Evolutionary conservation across 2,797 vertebrate genomes (phyloP), one percentile per base, ranked within the genome.

Genomic region (Cephalopachus bancanus): DNA sequence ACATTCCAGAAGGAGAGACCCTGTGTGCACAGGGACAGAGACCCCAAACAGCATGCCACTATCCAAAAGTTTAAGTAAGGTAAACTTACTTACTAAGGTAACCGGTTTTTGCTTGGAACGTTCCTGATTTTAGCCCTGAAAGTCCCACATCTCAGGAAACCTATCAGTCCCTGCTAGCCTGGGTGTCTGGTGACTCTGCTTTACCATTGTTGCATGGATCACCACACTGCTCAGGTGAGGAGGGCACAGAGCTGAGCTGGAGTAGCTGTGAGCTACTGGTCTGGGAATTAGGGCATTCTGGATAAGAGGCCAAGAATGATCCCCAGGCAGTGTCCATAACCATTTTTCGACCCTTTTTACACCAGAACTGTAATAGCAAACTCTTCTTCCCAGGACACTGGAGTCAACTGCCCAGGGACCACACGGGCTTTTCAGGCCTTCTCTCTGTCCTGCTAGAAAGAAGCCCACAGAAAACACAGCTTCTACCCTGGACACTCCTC

Each of bases 351-450:
- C 8, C 17, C 9, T 55, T 26, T 74, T 1, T 0, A 37, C 1
- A 4, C 17, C 37, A 33, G 17, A 55, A n/a, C 3, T 14, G 59
- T 10, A 59, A n/a, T 37, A 30, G n/a, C 8, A n/a, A 10, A 49
- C 22, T 2, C 75, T n/a, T 69, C 20, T n/a, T 11, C 51, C 5
- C 1, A 19, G 30, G 65, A 60, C 16, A 17, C 8, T 7, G 1
- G 67, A 37, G 12, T n/a, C 49, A 5, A 20, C 30, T 8, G 20
- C 60, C 57, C 53, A 60, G 24, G 76, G 37, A 26, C 57, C 51
- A 15, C 17, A 2, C 19, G 55, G 30, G 22, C 33, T 49, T 53
- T 55, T 59, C 15, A 1, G 0, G 0, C 17, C 7, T 0, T 49
- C 33, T 93, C 20, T 67, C 64, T 76, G 16, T 67, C 71, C 55